Evolutionary conservation across 2,888 invertebrate genomes (phyloP).

Genomic region (Linnaemya vulpina): DNA sequence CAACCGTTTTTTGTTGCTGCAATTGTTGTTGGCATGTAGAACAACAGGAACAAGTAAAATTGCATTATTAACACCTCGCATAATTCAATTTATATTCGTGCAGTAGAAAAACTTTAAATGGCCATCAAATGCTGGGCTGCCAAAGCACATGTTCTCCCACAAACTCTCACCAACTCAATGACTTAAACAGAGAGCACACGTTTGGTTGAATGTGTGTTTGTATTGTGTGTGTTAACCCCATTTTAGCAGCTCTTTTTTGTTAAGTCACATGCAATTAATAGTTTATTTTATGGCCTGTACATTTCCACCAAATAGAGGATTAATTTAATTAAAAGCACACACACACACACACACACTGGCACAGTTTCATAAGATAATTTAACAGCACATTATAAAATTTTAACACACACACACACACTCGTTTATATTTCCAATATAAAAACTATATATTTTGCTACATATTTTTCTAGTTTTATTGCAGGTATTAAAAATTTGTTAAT

Average conservation of each 20-base stretch:
- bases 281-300: slow-evolving; percentile 5
- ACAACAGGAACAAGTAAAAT: slow-evolving; percentile 23
- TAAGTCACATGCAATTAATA: slow-evolving; percentile 15
- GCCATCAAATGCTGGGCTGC: slow-evolving; percentile 12
- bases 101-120: slow-evolving; percentile 54
- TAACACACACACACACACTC: background rate
- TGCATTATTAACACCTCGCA: slow-evolving; percentile 68
- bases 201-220: background rate
- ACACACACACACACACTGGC: slow-evolving; percentile 3
- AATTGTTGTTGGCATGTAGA: background rate
- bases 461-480: background rate
- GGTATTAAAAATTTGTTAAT: slow-evolving; percentile 18
- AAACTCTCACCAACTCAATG: background rate
- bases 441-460: slow-evolving; percentile 27
- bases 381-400: slow-evolving; percentile 12
- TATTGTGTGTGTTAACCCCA: slow-evolving; percentile 33
- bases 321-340: slow-evolving; percentile 47
- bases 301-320: slow-evolving; percentile 13
- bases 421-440: background rate
- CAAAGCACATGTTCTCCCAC: background rate
- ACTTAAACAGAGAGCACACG: background rate
- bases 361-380: slow-evolving; percentile 35
- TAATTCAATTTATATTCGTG: slow-evolving; percentile 59
- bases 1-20: slow-evolving; percentile 14
- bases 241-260: slow-evolving; percentile 13